A percentile compares a stretch with the other conserved stretches of the same genome.
phyloP scores from a whole-genome alignment of 1,140 invertebrate genomes.

The Drosophila micromelanica region DNA sequence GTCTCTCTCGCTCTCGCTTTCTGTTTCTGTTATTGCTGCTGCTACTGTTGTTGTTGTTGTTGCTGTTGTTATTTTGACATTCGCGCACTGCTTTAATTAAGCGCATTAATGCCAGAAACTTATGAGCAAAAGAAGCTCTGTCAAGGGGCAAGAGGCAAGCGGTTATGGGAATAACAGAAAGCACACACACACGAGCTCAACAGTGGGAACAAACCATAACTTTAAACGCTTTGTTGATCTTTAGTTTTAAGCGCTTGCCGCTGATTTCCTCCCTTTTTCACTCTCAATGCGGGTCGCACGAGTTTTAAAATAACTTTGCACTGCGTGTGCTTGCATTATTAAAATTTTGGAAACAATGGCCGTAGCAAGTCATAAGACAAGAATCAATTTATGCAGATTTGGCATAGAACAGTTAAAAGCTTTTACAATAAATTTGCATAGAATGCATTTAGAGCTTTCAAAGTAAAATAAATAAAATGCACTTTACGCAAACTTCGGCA shows the following conservation, averaged over 20 bases:
- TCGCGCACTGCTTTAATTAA: constrained; percentile 74
- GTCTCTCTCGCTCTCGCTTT: constrained; percentile 5
- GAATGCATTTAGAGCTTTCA: background rate
- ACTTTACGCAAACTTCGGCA: background rate
- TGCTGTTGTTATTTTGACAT: constrained; percentile 54
- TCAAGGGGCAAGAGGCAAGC: background rate
- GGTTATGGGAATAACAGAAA: constrained; percentile 12
- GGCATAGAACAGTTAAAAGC: constrained; percentile 5
- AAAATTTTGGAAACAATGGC: background rate
- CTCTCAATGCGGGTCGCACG: background rate
- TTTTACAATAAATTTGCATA: background rate
- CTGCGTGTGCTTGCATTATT: background rate
- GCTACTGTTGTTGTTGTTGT: constrained; percentile 39
- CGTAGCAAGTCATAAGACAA: background rate
- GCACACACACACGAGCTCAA: constrained; percentile 17
- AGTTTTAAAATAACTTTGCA: background rate
- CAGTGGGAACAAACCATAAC: constrained; percentile 62
- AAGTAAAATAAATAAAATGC: background rate
- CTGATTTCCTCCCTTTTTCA: constrained; percentile 38
- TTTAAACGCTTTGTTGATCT: constrained; percentile 71
- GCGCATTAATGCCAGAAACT: constrained; percentile 78
- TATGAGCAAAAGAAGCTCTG: constrained; percentile 49
- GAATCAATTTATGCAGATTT: background rate
- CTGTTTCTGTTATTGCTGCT: constrained; percentile 18
- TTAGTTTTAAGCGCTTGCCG: constrained; percentile 63